Conservation (phyloP, 2,113 vertebrate species). For the Apodemus sylvaticus region DNA sequence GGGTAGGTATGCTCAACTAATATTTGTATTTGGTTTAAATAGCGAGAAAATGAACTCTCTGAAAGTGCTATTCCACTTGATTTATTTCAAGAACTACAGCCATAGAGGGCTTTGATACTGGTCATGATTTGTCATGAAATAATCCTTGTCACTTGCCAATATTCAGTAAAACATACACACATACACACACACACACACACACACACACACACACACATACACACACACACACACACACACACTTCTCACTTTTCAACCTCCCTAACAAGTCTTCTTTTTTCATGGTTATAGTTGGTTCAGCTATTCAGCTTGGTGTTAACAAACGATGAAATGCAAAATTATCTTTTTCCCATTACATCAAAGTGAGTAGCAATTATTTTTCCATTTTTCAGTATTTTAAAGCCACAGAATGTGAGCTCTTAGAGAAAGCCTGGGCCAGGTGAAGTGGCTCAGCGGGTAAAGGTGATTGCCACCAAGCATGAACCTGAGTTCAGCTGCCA, state of each 20-base stretch:
- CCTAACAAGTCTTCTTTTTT: not conserved
- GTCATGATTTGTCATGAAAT: not conserved
- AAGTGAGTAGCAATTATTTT: not conserved
- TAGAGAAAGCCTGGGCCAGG: not conserved
- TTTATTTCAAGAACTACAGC: conserved; percentile 24
- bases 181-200: too few species aligned
- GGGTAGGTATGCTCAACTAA: conserved; percentile 49
- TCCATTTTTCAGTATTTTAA: not conserved
- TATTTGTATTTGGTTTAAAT: conserved; percentile 70
- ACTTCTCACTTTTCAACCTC: not conserved
- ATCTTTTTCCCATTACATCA: not conserved
- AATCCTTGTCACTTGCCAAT: too few species aligned
- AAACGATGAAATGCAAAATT: not conserved
- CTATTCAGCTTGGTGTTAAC: not conserved
- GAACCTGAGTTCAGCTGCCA: not conserved
- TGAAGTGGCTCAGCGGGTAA: not conserved
- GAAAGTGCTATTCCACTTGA: conserved; percentile 46
- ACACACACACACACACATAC: not conserved
- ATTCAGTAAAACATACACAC: too few species aligned
- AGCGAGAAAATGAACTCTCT: conserved; percentile 38
- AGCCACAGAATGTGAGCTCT: not conserved
- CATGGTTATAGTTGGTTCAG: not conserved
- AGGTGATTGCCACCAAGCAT: not conserved
- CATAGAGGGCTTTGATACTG: conserved; percentile 30
- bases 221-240: not conserved